phyloP scores from a whole-genome alignment of 2,888 invertebrate genomes.

The Anodontia alba region DNA sequence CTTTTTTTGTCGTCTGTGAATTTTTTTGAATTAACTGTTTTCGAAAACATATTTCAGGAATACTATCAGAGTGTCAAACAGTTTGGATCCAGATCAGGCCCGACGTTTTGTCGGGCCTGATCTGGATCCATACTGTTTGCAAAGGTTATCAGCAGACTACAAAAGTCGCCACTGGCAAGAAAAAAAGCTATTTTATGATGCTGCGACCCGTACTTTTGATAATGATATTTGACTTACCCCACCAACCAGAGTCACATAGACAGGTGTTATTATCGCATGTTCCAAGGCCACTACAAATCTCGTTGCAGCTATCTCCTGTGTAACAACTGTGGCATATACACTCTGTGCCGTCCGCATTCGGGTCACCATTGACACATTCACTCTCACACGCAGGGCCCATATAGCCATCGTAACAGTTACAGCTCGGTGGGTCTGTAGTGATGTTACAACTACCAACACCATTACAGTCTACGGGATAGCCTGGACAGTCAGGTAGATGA shows the following conservation, averaged over 20 bases:
- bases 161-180: no score
- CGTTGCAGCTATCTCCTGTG: slow-evolving; percentile 70
- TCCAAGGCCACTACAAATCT: slow-evolving; percentile 70
- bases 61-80: no score
- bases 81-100: no score
- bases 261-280: slow-evolving; percentile 67
- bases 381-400: slow-evolving; percentile 68
- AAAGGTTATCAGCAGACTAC: no score
- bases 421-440: slow-evolving; percentile 61
- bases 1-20: no score
- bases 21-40: no score
- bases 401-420: slow-evolving; percentile 69
- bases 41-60: no score
- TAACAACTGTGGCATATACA: slow-evolving; percentile 73
- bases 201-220: no score
- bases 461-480: slow-evolving; percentile 51
- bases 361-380: slow-evolving; percentile 67
- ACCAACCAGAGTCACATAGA: slow-evolving; percentile 70
- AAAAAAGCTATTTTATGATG: no score
- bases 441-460: slow-evolving; percentile 69
- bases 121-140: no score
- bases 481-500: slow-evolving; percentile 67
- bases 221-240: slow-evolving; percentile 77
- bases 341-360: slow-evolving; percentile 58
- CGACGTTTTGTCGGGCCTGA: no score